A percentile compares a stretch with the other conserved stretches of the same genome.
Conservation (phyloP, 2,888 invertebrate genomes). For the Ochropacha duplaris region DNA sequence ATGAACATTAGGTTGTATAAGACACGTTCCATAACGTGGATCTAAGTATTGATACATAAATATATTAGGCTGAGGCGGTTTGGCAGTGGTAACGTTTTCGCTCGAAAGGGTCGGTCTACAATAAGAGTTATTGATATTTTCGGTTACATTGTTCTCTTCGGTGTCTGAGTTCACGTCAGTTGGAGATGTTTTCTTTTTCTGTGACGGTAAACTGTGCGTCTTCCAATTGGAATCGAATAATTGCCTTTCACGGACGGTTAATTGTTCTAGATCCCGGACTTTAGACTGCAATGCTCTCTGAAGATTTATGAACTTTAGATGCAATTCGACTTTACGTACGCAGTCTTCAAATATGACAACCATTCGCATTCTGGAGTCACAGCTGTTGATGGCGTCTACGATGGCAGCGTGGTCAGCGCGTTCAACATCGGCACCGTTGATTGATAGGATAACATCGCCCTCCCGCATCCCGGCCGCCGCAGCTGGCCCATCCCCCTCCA, state of each 20-base stretch:
- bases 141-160: conserved; percentile 70
- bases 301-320: conserved; percentile 95
- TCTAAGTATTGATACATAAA: conserved; percentile 88
- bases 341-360: conserved; percentile 98
- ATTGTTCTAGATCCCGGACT: conserved; percentile 91
- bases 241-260: conserved; percentile 91
- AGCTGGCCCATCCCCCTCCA: conserved; percentile 96
- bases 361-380: conserved; percentile 96
- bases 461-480: conserved; percentile 96
- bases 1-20: conserved; percentile 85
- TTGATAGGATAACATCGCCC: conserved; percentile 97
- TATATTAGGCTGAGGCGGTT: conserved; percentile 71
- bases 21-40: conserved; percentile 86
- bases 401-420: conserved; percentile 96
- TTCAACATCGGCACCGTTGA: conserved; percentile 98
- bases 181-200: conserved; percentile 88
- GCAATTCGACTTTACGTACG: conserved; percentile 95
- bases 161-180: conserved; percentile 69
- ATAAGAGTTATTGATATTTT: conserved; percentile 83
- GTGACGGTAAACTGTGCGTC: conserved; percentile 93
- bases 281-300: conserved; percentile 92
- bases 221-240: conserved; percentile 94
- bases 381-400: conserved; percentile 95
- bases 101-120: conserved; percentile 91
- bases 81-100: conserved; percentile 86